These are phyloP conservation scores for Esperia sulphurella DNA, from an alignment of 2,888 invertebrate species.

Conservation along the genomic window DNA sequence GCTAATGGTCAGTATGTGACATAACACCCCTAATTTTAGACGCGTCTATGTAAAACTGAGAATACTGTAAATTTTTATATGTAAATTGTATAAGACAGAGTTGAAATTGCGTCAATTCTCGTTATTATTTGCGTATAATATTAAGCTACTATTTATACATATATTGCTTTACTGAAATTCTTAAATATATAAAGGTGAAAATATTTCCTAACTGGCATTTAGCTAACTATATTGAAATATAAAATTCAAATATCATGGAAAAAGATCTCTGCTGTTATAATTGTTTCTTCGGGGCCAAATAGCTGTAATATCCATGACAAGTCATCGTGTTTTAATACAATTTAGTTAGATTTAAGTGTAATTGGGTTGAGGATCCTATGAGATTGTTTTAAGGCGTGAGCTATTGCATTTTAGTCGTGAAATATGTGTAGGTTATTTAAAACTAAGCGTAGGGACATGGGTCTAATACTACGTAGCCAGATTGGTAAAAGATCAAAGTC, in stretches of 20 bases:
- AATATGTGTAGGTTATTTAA: constrained; percentile 22
- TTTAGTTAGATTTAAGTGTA: constrained; percentile 19
- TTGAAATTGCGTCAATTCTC: background rate
- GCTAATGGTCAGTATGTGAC: background rate
- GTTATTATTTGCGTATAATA: background rate
- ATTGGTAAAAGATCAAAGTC: too few species aligned
- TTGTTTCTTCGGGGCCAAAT: constrained; percentile 75
- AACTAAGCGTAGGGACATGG: constrained; percentile 7
- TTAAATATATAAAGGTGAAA: background rate
- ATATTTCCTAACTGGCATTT: constrained; percentile 47
- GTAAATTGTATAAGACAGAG: background rate
- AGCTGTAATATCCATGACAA: constrained; percentile 73
- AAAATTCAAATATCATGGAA: constrained; percentile 39
- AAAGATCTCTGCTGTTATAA: constrained; percentile 58
- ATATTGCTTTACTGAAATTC: constrained; percentile 16
- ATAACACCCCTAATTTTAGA: too few species aligned
- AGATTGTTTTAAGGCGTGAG: constrained; percentile 35
- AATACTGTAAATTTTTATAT: background rate
- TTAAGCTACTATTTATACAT: constrained; percentile 16
- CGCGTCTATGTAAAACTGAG: too few species aligned
- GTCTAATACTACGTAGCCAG: too few species aligned
- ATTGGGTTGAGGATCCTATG: constrained; percentile 30
- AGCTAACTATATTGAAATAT: too few species aligned
- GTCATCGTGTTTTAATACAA: constrained; percentile 50
- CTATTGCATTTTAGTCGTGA: constrained; percentile 24